phyloP scores from a whole-genome alignment of 2,113 vertebrate genomes.

The Tenebrosternarchus preto region DNA sequence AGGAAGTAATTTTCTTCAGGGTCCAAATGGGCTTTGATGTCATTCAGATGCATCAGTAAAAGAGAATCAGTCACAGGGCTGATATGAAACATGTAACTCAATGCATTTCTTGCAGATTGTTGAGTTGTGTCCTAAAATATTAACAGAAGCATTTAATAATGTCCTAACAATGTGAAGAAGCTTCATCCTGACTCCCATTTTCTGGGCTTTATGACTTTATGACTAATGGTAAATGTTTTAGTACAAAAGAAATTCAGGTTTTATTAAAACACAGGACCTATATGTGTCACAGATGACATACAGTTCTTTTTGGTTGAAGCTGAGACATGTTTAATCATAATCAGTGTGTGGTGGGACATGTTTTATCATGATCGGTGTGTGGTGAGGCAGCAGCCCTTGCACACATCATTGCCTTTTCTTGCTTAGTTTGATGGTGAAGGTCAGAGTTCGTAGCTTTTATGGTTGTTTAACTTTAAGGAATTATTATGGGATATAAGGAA shows the following conservation, averaged over 20 bases:
- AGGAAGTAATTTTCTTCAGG: not conserved
- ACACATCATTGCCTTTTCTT: slow-evolving; percentile 94
- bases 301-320: slow-evolving; percentile 79
- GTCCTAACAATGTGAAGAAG: not conserved
- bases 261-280: slow-evolving; percentile 82
- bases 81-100: not conserved
- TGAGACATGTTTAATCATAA: slow-evolving; percentile 92
- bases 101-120: not conserved
- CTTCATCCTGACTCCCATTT: not conserved
- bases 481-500: slow-evolving; percentile 67
- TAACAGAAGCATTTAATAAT: not conserved
- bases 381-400: slow-evolving; percentile 80
- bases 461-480: slow-evolving; percentile 84
- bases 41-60: not conserved
- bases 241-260: slow-evolving; percentile 86
- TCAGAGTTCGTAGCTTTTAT: slow-evolving; percentile 93
- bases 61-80: not conserved
- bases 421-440: slow-evolving; percentile 93
- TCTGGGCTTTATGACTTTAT: slow-evolving; percentile 82
- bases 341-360: slow-evolving; percentile 84
- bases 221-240: slow-evolving; percentile 84
- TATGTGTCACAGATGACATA: slow-evolving; percentile 84
- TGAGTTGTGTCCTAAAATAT: not conserved
- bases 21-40: not conserved
- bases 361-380: slow-evolving; percentile 93